A percentile compares a stretch with the other conserved stretches of the same genome.
phyloP scores from a whole-genome alignment of 2,888 invertebrate genomes.

The Lasioglossum malachurum region DNA sequence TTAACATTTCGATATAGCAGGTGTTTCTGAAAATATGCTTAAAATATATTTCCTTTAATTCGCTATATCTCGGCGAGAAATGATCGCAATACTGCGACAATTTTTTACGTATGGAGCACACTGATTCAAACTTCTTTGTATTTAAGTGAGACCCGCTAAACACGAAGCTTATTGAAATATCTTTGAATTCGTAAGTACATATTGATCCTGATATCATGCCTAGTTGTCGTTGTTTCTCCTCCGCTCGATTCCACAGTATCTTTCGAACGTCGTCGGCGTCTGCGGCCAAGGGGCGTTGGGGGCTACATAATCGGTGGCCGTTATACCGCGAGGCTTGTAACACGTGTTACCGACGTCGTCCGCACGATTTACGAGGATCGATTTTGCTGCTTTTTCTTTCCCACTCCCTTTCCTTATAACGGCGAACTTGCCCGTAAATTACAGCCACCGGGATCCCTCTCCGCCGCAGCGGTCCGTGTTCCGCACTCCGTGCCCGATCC shows the following conservation, averaged over 20 bases:
- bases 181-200: too few relatives aligned
- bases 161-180: too few relatives aligned
- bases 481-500: background rate
- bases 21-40: too few relatives aligned
- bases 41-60: too few relatives aligned
- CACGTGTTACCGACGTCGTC: conserved; percentile 70
- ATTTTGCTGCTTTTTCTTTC: conserved; percentile 55
- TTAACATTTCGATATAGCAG: too few relatives aligned
- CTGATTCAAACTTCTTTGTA: too few relatives aligned
- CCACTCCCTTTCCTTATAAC: conserved; percentile 41
- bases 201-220: too few relatives aligned
- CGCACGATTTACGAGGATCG: conserved; percentile 68
- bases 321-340: conserved; percentile 63
- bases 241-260: conserved; percentile 15
- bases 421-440: conserved; percentile 69
- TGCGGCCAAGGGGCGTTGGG: conserved; percentile 34
- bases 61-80: too few relatives aligned
- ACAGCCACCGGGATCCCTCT: conserved; percentile 26
- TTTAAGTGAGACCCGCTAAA: too few relatives aligned
- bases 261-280: conserved; percentile 31
- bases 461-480: conserved; percentile 12
- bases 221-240: background rate
- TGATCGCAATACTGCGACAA: too few relatives aligned
- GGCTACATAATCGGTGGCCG: conserved; percentile 62
- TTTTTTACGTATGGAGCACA: too few relatives aligned